Percentiles rank a stretch among this genome's conserved stretches.
These are phyloP conservation scores for Prinia subflava DNA, from an alignment of 2,113 vertebrate species.

Conservation along the genomic window DNA sequence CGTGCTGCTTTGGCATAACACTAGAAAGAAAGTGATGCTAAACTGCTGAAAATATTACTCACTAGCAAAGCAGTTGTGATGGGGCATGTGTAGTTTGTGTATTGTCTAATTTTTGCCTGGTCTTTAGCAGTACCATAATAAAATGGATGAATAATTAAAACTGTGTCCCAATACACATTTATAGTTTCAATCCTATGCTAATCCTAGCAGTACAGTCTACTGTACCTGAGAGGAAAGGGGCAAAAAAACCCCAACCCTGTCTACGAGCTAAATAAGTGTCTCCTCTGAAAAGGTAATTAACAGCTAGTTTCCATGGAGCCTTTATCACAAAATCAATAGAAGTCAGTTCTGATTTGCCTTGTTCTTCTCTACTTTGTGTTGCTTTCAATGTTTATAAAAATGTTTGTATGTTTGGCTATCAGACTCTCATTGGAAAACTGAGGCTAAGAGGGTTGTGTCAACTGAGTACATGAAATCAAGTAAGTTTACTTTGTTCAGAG, in stretches of 20 bases:
- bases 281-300: conserved; percentile 44
- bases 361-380: background rate
- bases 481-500: background rate
- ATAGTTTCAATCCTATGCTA: background rate
- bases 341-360: conserved; percentile 17
- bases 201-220: background rate
- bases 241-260: background rate
- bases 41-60: background rate
- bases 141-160: conserved; percentile 5
- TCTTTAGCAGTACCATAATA: background rate
- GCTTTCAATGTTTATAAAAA: conserved; percentile 38
- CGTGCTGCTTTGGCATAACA: background rate
- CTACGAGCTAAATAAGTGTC: background rate
- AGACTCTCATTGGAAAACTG: background rate
- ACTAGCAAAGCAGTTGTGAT: background rate
- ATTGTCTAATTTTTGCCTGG: background rate
- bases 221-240: background rate
- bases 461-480: background rate
- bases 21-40: background rate
- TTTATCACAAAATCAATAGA: conserved; percentile 60
- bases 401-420: background rate
- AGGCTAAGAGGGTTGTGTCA: background rate
- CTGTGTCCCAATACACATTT: background rate
- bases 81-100: background rate
- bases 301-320: conserved; percentile 31